phyloP scores from a whole-genome alignment of 2,113 vertebrate species.

The Sorex araneus region DNA sequence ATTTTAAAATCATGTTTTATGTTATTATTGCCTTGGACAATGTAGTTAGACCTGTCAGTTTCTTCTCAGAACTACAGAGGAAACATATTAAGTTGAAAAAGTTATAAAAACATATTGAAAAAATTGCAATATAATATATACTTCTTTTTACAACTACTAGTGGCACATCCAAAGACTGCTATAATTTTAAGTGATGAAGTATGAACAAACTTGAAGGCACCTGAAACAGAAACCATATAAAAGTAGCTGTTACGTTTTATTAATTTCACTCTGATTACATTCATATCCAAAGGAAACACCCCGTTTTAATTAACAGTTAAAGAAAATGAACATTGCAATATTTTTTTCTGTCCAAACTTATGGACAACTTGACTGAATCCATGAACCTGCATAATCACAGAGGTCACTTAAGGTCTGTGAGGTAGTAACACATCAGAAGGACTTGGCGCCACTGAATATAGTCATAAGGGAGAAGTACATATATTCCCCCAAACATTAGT shows the following conservation, averaged over 20 bases:
- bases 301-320: neutral
- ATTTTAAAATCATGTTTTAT: neutral
- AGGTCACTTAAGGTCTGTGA: constrained; percentile 35
- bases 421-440: neutral
- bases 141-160: constrained; percentile 30
- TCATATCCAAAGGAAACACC: constrained; percentile 50
- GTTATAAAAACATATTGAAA: constrained; percentile 39
- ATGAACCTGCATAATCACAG: neutral
- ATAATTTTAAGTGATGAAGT: constrained; percentile 51
- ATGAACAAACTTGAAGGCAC: constrained; percentile 39
- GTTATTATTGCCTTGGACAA: neutral
- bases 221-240: neutral
- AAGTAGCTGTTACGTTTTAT: neutral
- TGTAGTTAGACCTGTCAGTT: constrained; percentile 7
- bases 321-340: constrained; percentile 34
- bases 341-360: neutral
- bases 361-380: constrained; percentile 20
- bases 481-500: neutral
- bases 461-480: neutral
- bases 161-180: neutral
- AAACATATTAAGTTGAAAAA: constrained; percentile 28
- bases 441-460: constrained; percentile 43
- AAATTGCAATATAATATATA: neutral
- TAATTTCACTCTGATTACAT: constrained; percentile 26
- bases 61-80: constrained; percentile 12